Evolutionary conservation across 2,888 invertebrate genomes (phyloP).

Genomic region (Crocallis elinguaria): DNA sequence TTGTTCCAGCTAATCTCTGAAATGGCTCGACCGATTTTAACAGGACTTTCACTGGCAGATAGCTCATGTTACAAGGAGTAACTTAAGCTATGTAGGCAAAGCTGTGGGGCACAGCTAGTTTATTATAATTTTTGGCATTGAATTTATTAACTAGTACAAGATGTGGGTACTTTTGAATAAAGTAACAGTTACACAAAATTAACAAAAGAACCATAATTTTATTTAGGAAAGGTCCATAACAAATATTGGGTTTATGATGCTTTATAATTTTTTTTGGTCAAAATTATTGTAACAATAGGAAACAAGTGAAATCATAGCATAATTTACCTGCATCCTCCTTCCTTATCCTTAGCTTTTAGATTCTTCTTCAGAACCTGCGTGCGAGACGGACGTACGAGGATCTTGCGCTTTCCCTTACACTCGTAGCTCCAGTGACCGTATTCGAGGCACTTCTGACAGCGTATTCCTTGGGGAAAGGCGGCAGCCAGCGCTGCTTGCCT

Average conservation of each 20-base stretch:
- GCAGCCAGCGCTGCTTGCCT: constrained; percentile 86
- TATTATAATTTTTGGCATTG: too few relatives aligned
- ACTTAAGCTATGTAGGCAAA: too few relatives aligned
- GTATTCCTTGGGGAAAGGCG: constrained; percentile 89
- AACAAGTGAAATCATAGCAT: neutral
- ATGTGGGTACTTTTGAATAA: constrained; percentile 26
- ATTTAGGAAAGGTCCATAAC: neutral
- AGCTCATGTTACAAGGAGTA: too few relatives aligned
- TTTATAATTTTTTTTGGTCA: neutral
- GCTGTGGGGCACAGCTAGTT: too few relatives aligned
- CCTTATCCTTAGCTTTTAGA: constrained; percentile 65
- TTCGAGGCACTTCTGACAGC: constrained; percentile 97
- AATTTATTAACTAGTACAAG: neutral
- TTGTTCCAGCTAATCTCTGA: too few relatives aligned
- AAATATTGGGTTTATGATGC: neutral
- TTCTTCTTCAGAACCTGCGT: constrained; percentile 91
- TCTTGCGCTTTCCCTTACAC: constrained; percentile 95
- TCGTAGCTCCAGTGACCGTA: constrained; percentile 98
- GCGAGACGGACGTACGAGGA: constrained; percentile 92
- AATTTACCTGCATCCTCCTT: constrained; percentile 67
- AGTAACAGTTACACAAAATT: neutral
- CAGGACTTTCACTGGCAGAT: too few relatives aligned
- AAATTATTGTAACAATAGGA: neutral
- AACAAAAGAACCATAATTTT: too few relatives aligned
- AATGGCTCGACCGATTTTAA: too few relatives aligned